Conservation (phyloP, 2,888 invertebrate species). For the Chloroclysta siterata region DNA sequence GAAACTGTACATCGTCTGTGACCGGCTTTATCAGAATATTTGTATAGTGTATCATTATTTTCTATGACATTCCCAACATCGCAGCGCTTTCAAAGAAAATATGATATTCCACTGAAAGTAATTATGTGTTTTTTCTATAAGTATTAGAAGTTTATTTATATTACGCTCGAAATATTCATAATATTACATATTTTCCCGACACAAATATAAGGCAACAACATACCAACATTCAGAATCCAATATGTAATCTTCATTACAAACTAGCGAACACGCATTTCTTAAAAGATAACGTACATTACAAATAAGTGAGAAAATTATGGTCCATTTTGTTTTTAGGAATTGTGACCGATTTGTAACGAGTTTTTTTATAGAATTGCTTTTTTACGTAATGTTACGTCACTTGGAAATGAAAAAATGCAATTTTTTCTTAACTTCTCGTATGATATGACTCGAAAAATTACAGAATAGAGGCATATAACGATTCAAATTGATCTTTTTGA, state of each 20-base stretch:
- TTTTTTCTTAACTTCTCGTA: neutral
- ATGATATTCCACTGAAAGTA: neutral
- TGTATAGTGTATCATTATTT: slow-evolving; percentile 1
- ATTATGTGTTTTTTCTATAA: neutral
- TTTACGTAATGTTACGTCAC: neutral
- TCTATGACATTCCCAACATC: neutral
- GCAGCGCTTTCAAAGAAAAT: neutral
- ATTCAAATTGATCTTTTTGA: no score
- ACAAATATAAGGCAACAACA: neutral
- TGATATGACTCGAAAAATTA: neutral
- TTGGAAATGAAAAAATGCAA: neutral
- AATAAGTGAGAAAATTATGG: neutral
- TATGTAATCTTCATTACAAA: neutral
- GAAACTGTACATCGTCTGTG: neutral
- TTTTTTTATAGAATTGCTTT: slow-evolving; percentile 24
- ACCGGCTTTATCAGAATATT: neutral
- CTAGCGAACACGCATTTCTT: slow-evolving; percentile 5
- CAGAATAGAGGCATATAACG: no score
- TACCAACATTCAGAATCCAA: neutral
- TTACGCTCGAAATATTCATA: neutral
- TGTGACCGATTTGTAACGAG: slow-evolving; percentile 48
- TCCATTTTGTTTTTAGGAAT: slow-evolving; percentile 43
- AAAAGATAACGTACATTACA: neutral
- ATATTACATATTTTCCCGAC: slow-evolving; percentile 2
- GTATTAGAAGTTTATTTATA: neutral